Evolutionary conservation across 2,113 vertebrate species (phyloP), one percentile per base, ranked within the genome.

Genomic region (Eretmodus cyanostictus): DNA sequence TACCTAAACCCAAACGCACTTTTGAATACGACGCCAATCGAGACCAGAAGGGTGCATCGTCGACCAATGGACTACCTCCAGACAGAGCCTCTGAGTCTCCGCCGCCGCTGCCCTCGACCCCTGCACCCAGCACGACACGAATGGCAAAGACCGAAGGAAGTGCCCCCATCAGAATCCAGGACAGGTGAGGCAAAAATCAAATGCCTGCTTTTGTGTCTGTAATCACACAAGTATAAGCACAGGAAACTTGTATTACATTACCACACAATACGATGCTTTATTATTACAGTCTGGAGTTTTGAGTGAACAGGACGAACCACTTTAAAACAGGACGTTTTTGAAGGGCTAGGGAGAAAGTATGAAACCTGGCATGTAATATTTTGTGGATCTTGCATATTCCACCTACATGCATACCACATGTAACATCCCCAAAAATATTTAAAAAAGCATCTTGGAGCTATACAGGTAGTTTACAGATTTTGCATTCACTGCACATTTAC

Each of bases 1-100:
- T 99, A 89, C 99, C 99, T 54, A 99, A 99, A 94, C 99, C 99
- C 81, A 99, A 98, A 95, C 98, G 99, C 96, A 99, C 99, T 97
- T 99, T 99, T 92, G 98, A 99, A 94, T 99, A 99, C 2, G 98
- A 99, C 85, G 98, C 98, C 88, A 98, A 99, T 94, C 97, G 96
- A 89, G 97, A 94, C 89, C 97, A 98, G 93, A 98, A 97, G 94
- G 96, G 86, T 84, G 95, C 95, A 90, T 82, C 53, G 38, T 94
- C 98, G 4, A 96, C 95, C 92, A 99, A 98, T 96, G 98, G 98
- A 96, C 96, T 99, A 97, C 97, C 97, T 97, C 96, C 96, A 88
- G 96, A 97, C 49, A 95, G 95, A 84, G 89, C 93, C 9, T 79
- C 96, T 49, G 97, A 98, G 94, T 97, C 97, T 91, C 97, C 98